A percentile compares a stretch with the other conserved stretches of the same genome.
Evolutionary conservation across 2,888 invertebrate genomes (phyloP).

Genomic region (Hedychridium roseum): DNA sequence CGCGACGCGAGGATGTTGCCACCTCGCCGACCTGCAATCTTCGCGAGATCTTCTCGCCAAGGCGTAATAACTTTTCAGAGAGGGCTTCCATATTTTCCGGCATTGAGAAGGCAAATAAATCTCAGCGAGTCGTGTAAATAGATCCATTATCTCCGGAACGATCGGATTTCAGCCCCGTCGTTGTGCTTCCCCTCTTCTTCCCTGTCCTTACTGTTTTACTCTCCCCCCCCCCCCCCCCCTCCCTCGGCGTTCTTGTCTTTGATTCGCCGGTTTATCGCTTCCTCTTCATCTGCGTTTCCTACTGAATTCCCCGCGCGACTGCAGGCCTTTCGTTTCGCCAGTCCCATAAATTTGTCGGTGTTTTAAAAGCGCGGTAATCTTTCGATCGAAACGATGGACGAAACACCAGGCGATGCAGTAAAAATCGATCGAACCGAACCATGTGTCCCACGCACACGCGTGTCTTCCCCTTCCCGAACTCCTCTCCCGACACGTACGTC

Average conservation of each 20-base stretch:
- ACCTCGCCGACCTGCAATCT: too few species aligned
- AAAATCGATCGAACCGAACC: too few species aligned
- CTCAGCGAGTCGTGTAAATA: not conserved
- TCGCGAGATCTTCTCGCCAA: too few species aligned
- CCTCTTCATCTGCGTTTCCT: too few species aligned
- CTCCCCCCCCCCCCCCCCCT: not conserved
- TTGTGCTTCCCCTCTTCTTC: conserved; percentile 7
- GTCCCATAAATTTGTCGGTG: conserved; percentile 14
- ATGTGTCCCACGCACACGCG: too few species aligned
- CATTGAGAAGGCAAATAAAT: conserved; percentile 5
- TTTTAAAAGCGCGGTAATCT: conserved; percentile 17
- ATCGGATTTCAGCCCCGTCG: conserved; percentile 6
- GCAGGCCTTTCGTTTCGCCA: not conserved
- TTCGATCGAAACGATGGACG: conserved; percentile 13
- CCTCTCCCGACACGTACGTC: too few species aligned
- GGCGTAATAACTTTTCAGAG: not conserved
- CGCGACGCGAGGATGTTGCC: too few species aligned
- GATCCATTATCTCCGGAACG: conserved; percentile 11
- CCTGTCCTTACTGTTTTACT: not conserved
- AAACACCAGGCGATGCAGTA: too few species aligned
- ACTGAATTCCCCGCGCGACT: too few species aligned
- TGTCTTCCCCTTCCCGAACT: too few species aligned
- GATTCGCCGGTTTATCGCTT: too few species aligned
- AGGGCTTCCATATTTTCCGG: not conserved
- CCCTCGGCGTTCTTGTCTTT: too few species aligned